phyloP scores from a whole-genome alignment of 2,888 invertebrate genomes.

The Theodoxus fluviatilis region DNA sequence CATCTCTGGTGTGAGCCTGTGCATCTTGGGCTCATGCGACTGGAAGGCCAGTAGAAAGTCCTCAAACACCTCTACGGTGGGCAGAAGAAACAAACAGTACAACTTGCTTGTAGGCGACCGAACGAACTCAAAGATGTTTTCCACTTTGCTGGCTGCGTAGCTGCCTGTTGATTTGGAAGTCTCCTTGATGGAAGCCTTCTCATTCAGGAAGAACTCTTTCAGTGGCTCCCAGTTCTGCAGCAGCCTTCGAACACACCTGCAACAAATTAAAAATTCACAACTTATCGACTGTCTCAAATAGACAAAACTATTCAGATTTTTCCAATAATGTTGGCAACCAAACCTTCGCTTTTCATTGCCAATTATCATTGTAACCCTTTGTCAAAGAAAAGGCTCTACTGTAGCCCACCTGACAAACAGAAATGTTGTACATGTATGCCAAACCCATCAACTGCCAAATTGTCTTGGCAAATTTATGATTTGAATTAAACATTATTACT shows the following conservation, averaged over 20 bases:
- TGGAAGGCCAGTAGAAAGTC: conserved; percentile 4
- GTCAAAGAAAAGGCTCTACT: too few species aligned
- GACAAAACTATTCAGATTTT: too few species aligned
- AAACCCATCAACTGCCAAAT: neutral
- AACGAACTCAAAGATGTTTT: neutral
- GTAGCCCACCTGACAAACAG: too few species aligned
- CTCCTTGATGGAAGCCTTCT: neutral
- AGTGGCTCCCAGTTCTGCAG: conserved; percentile 8
- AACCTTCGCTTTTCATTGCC: too few species aligned
- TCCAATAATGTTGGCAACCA: too few species aligned
- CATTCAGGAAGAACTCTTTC: conserved; percentile 10
- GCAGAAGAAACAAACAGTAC: neutral
- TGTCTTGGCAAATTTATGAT: neutral
- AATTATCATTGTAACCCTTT: too few species aligned
- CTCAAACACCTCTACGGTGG: conserved; percentile 1
- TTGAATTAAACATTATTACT: neutral
- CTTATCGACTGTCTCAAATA: too few species aligned
- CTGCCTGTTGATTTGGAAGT: conserved; percentile 14
- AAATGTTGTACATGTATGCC: too few species aligned
- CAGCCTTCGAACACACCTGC: neutral
- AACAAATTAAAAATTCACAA: neutral
- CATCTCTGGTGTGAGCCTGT: conserved; percentile 2
- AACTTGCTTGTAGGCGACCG: conserved; percentile 15
- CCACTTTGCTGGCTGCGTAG: conserved; percentile 15
- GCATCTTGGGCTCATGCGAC: neutral